phyloP scores from a whole-genome alignment of 2,888 invertebrate species.

The Agonopterix arenella region DNA sequence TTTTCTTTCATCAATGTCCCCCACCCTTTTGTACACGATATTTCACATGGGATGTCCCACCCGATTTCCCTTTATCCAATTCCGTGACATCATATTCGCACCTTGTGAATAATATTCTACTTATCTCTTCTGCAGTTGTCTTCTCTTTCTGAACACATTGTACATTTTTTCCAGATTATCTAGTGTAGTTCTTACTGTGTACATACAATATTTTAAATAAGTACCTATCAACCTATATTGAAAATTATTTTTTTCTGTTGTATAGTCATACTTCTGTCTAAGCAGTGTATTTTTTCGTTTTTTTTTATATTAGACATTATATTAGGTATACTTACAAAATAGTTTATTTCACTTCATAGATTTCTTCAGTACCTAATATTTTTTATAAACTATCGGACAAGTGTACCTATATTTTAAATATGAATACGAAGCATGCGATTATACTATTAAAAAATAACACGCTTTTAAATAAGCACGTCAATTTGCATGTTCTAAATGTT shows the following conservation, averaged over 20 bases:
- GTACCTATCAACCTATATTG: background rate
- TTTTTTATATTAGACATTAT: too few relatives aligned
- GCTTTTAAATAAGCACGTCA: too few relatives aligned
- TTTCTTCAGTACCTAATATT: too few relatives aligned
- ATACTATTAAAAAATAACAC: too few relatives aligned
- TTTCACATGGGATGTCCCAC: conserved; percentile 49
- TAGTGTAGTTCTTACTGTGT: conserved; percentile 9
- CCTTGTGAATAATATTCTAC: conserved; percentile 70
- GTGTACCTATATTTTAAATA: background rate
- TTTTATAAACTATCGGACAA: too few relatives aligned
- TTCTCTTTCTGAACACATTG: conserved; percentile 33
- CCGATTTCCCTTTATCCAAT: conserved; percentile 34
- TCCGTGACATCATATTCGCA: conserved; percentile 61
- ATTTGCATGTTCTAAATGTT: too few relatives aligned
- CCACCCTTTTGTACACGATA: conserved; percentile 46
- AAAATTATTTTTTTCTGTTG: too few relatives aligned
- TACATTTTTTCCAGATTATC: conserved; percentile 18
- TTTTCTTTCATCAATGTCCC: conserved; percentile 52
- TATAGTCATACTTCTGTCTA: too few relatives aligned
- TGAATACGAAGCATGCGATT: background rate
- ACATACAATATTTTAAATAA: conserved; percentile 7
- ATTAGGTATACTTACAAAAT: too few relatives aligned
- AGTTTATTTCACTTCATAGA: too few relatives aligned
- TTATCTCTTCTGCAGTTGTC: conserved; percentile 47
- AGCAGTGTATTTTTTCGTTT: too few relatives aligned